phyloP scores from a whole-genome alignment of 2,113 vertebrate genomes.

The Vombatus ursinus region DNA sequence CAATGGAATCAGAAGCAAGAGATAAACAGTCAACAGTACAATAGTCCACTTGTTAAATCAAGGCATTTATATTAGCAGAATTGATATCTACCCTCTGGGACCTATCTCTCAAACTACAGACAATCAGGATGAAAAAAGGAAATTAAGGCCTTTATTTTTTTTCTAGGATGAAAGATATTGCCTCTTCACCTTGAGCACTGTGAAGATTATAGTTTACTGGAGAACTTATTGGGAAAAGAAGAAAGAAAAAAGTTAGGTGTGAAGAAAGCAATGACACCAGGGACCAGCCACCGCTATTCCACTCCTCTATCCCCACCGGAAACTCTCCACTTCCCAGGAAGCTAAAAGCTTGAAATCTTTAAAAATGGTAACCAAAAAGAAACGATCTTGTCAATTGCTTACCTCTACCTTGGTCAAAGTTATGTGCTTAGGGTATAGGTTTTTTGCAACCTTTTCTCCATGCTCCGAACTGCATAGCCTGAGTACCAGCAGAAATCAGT shows the following conservation, averaged over 20 bases:
- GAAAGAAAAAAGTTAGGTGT: background rate
- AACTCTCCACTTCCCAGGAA: background rate
- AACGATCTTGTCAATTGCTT: background rate
- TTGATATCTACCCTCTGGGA: background rate
- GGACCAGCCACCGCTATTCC: background rate
- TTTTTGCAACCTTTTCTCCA: background rate
- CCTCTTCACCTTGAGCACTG: background rate
- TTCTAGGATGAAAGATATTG: background rate
- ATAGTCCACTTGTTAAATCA: background rate
- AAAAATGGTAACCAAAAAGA: background rate
- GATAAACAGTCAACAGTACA: background rate
- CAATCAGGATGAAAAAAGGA: background rate
- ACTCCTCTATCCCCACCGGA: background rate
- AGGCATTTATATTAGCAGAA: background rate
- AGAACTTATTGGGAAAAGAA: background rate
- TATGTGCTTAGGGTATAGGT: background rate
- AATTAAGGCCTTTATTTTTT: background rate
- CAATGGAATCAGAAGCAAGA: background rate
- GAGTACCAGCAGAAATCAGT: background rate
- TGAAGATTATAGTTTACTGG: background rate
- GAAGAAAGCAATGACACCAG: background rate
- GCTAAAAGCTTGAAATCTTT: background rate
- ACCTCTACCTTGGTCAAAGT: background rate
- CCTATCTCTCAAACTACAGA: background rate
- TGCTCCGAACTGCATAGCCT: rapidly evolving